Evolutionary conservation across 2,113 vertebrate genomes (phyloP), one percentile per base, ranked within the genome.

Genomic region (Dryoscopus gambensis): DNA sequence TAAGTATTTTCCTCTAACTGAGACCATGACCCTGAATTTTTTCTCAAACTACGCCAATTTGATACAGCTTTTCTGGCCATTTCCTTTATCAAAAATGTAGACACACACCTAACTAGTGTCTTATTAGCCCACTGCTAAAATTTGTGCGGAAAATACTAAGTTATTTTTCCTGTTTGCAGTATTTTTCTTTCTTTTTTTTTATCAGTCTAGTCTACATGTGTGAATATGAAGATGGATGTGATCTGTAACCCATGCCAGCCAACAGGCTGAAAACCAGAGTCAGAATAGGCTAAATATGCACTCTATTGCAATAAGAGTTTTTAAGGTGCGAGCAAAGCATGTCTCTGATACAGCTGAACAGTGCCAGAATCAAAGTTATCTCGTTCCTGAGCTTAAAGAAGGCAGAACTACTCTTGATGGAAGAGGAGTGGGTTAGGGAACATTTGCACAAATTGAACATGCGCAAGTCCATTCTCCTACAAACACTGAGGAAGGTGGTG

Each of bases 391-490:
- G 24, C 9, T 42, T 47, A 63, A 59, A 85, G 27, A 56, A 70
- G 19, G 30, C 14, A 60, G 25, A 92, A 46, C 31, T 81, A 13
- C 37, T 23, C 33, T n/a, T 64, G 10, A 19, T 62, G 16, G 17
- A 52, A 23, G 11, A 76, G 9, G 52, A 74, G 19, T 0, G 0
- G 7, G 5, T 57, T 63, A 78, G 27, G 23, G 9, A 87, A 44
- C 31, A 37, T 56, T 50, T 39, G 52, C 55, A 76, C 23, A 37
- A 82, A 40, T 13, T 25, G 50, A 25, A 67, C 19, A 11, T 4
- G 33, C 3, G 5, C 13, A 52, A 5, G 6, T 40, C 28, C 77
- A 15, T 63, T 60, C 35, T 55, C 15, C 40, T 40, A 42, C 2
- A 1, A 70, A 13, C 49, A 9, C 10, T 47, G 24, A 77, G 59